phyloP scores from a whole-genome alignment of 1,140 invertebrate genomes.

The Copidosoma floridanum region DNA sequence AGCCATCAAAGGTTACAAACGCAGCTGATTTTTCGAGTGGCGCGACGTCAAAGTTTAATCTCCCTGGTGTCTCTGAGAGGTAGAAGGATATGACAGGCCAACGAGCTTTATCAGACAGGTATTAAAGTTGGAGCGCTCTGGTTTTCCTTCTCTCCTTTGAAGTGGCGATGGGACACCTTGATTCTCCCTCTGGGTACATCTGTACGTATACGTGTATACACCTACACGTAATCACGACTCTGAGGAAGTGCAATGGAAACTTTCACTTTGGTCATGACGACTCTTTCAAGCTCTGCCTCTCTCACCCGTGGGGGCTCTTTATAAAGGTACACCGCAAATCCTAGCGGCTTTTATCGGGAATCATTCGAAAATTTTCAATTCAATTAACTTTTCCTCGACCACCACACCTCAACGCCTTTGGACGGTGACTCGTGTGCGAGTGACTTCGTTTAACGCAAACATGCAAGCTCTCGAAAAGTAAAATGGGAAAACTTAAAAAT shows the following conservation, averaged over 20 bases:
- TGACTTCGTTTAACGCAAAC: too few species aligned
- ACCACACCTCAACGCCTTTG: too few species aligned
- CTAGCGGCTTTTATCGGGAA: neutral
- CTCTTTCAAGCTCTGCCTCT: too few species aligned
- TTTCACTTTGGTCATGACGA: too few species aligned
- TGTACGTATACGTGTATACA: too few species aligned
- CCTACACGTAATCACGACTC: too few species aligned
- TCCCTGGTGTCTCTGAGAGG: neutral
- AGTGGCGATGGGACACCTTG: neutral
- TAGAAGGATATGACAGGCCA: neutral
- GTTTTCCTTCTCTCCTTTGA: too few species aligned
- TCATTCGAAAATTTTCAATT: constrained; percentile 1
- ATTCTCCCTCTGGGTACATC: neutral
- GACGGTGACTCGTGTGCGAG: too few species aligned
- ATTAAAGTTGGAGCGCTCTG: constrained; percentile 8
- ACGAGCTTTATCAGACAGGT: constrained; percentile 2
- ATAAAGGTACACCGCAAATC: neutral
- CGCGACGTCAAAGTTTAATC: neutral
- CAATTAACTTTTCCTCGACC: constrained; percentile 11
- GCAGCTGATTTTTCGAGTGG: too few species aligned
- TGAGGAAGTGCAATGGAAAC: too few species aligned
- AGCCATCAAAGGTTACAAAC: too few species aligned
- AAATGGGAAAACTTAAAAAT: constrained; percentile 4
- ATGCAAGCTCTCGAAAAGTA: too few species aligned
- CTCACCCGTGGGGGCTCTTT: neutral